These are phyloP conservation scores for Palythoa caribaeorum DNA, from an alignment of 92 coral and sea anemone species.

Conservation along the genomic window DNA sequence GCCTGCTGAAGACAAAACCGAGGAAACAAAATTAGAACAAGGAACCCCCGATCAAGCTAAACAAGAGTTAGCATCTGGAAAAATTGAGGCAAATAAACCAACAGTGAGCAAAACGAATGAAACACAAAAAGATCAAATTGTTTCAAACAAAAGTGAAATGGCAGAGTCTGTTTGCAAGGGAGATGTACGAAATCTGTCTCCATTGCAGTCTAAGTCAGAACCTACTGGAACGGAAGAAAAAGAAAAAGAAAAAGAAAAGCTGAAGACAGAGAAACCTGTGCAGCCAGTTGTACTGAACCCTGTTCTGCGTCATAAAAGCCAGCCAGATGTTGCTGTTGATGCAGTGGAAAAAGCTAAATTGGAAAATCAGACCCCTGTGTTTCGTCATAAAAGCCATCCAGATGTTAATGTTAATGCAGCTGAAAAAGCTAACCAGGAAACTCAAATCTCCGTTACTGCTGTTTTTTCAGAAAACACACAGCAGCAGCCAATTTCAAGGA, in stretches of 20 bases:
- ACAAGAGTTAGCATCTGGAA: slow-evolving; percentile 19
- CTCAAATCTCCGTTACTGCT: background rate
- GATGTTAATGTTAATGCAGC: slow-evolving; percentile 8
- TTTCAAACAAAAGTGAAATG: slow-evolving; percentile 10
- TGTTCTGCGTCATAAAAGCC: slow-evolving; percentile 44
- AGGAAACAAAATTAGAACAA: slow-evolving; percentile 1
- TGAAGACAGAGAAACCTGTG: slow-evolving; percentile 4
- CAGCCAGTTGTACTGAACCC: slow-evolving; percentile 46
- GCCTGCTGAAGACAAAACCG: slow-evolving; percentile 11
- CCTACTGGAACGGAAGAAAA: slow-evolving; percentile 21
- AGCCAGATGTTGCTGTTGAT: slow-evolving; percentile 12
- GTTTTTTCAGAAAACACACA: background rate
- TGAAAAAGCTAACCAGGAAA: slow-evolving; percentile 28
- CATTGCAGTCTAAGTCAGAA: slow-evolving; percentile 10
- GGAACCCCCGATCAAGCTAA: slow-evolving; percentile 12
- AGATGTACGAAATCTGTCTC: background rate
- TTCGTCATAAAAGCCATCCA: slow-evolving; percentile 43
- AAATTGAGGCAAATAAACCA: slow-evolving; percentile 16
- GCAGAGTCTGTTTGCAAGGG: background rate
- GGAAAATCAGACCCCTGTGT: slow-evolving; percentile 1
- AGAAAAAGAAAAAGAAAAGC: slow-evolving; percentile 42
- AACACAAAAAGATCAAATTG: slow-evolving; percentile 22
- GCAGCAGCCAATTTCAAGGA: slow-evolving; percentile 41
- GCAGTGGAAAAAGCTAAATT: too few species aligned
- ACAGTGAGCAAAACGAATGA: background rate